phyloP scores from a whole-genome alignment of 2,888 invertebrate genomes.

The Eledona agricola region DNA sequence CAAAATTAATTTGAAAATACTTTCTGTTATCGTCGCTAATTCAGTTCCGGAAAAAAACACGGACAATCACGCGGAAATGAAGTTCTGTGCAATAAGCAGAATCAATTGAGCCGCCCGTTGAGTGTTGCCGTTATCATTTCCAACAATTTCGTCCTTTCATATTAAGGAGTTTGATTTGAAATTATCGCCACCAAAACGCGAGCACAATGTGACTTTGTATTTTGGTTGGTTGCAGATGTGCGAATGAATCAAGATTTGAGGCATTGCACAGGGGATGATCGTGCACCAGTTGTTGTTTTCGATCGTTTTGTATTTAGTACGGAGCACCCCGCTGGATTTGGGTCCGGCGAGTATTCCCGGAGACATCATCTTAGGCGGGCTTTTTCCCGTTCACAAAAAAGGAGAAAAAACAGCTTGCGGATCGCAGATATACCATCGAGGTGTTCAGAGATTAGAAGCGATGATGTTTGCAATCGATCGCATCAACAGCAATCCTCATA shows the following conservation, averaged over 20 bases:
- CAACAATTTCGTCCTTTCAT: too few relatives aligned
- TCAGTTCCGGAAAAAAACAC: too few relatives aligned
- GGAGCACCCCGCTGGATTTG: constrained; percentile 42
- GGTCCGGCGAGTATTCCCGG: constrained; percentile 63
- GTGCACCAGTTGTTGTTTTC: constrained; percentile 39
- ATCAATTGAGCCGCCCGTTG: too few relatives aligned
- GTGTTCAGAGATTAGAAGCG: constrained; percentile 71
- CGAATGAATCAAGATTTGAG: constrained; percentile 35
- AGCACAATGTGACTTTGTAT: too few relatives aligned
- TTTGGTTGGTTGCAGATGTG: constrained; percentile 41
- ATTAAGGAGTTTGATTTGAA: too few relatives aligned
- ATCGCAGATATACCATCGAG: constrained; percentile 67
- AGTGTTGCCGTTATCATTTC: too few relatives aligned
- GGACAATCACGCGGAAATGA: too few relatives aligned
- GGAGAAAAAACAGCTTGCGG: constrained; percentile 64
- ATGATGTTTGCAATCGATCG: constrained; percentile 69
- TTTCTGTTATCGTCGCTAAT: too few relatives aligned
- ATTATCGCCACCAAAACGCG: too few relatives aligned
- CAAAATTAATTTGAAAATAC: too few relatives aligned
- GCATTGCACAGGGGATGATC: constrained; percentile 43
- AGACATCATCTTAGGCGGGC: constrained; percentile 69
- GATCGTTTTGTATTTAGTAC: constrained; percentile 41
- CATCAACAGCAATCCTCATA: constrained; percentile 64
- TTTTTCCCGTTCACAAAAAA: constrained; percentile 71
- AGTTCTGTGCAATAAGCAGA: too few relatives aligned